Conservation (phyloP, 1,140 invertebrate genomes). For the Ceratoteleas bidentatus region DNA sequence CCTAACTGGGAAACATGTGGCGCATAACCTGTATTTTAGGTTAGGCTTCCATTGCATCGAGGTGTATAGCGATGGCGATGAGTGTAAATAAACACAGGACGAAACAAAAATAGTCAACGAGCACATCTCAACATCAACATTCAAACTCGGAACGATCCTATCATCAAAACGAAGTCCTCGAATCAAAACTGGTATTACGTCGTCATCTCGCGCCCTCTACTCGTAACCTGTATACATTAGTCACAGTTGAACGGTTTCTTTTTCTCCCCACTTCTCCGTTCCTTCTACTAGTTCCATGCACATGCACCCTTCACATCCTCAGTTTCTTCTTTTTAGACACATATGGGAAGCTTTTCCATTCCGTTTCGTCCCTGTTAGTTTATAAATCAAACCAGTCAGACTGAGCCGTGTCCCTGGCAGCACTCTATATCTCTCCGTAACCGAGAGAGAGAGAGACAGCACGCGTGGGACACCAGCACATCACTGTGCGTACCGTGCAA, state of each 20-base stretch:
- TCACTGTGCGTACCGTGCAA: constrained; percentile 22
- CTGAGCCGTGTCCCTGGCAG: not conserved
- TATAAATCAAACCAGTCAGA: constrained; percentile 4
- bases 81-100: too few species aligned
- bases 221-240: not conserved
- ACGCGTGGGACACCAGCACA: constrained; percentile 13
- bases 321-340: not conserved
- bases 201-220: not conserved
- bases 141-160: too few species aligned
- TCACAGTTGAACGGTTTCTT: not conserved
- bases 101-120: too few species aligned
- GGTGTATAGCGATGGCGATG: too few species aligned
- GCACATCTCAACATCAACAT: too few species aligned
- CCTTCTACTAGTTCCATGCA: constrained; percentile 3
- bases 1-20: too few species aligned
- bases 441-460: not conserved
- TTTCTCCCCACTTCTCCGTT: too few species aligned
- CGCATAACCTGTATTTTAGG: too few species aligned
- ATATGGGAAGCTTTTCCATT: not conserved
- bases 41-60: too few species aligned
- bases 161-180: too few species aligned
- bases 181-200: not conserved
- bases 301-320: not conserved
- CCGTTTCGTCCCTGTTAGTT: not conserved
- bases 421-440: not conserved